These are phyloP conservation scores for Protaetia brevitarsis DNA, from an alignment of 1,140 invertebrate species.

Conservation along the genomic window DNA sequence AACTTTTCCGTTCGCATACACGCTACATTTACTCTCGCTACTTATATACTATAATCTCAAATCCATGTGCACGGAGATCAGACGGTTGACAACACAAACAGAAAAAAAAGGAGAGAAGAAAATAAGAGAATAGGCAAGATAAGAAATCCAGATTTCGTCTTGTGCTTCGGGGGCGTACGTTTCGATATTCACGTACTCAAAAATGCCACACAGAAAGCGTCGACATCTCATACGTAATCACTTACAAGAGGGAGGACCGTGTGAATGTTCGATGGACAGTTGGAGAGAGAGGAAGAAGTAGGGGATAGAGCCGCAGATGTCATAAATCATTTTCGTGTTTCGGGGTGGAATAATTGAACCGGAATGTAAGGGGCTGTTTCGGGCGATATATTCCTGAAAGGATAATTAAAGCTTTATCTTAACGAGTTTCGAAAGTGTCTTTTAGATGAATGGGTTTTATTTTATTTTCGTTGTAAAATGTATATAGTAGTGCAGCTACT, in stretches of 20 bases:
- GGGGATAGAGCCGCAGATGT: neutral
- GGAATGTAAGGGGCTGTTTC: too few species aligned
- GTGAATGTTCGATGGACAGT: too few species aligned
- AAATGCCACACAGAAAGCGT: neutral
- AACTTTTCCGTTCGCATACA: too few species aligned
- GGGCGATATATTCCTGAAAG: too few species aligned
- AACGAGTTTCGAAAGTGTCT: too few species aligned
- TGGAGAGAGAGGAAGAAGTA: neutral
- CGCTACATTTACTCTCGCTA: too few species aligned
- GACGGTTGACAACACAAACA: neutral
- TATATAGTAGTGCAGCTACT: too few species aligned
- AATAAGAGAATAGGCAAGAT: neutral
- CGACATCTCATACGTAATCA: neutral
- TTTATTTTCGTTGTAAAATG: too few species aligned
- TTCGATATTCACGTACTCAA: neutral
- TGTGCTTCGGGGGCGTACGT: neutral
- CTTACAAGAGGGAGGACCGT: too few species aligned
- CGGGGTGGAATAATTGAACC: neutral
- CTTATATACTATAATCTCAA: too few species aligned
- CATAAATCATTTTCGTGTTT: neutral
- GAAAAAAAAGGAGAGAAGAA: neutral
- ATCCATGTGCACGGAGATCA: neutral
- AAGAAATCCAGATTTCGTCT: neutral
- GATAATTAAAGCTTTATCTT: too few species aligned
- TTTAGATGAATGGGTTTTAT: too few species aligned